Evolutionary conservation across 2,888 invertebrate species (phyloP), one percentile per base, ranked within the genome.

Genomic region (Venusia cambrica): DNA sequence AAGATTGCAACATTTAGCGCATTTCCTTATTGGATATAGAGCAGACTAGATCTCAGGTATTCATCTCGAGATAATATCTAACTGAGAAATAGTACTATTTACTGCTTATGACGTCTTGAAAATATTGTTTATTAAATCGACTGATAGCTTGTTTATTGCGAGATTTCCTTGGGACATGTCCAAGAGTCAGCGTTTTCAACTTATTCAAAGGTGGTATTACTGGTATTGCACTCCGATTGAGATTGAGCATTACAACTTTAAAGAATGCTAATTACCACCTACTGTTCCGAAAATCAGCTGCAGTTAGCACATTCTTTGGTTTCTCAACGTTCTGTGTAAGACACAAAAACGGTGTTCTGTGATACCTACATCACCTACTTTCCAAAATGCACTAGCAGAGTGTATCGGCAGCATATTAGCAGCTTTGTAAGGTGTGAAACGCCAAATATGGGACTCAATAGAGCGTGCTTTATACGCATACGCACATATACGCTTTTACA

Each of bases 31-130:
- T 54, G 46, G 31, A 45, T 39, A 45, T 39, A 27, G 40, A 31
- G 26, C 36, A 28, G 27, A 22, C 21, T 25, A 37, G 38, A 31
- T 39, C 32, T 36, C 17, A 22, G 40, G 14, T 44, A 47, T 47
- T 35, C 38, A 41, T 37, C 20, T 21, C 17, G 29, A 44, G 48
- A 48, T 48, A 20, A 36, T 26, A 51, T 45, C 46, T 40, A 37
- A 35, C 62, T 68, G 62, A 65, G 62, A 66, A 70, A 72, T 65
- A 54, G 50, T 48, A 47, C 58, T 54, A 52, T 59, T 62, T 69
- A 72, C 62, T 67, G 62, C 57, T 60, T 52, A 58, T 62, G 71
- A 69, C 70, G 62, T 61, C 62, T 59, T 68, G 65, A 62, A 67
- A 63, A 59, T 42, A 38, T 54, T 51, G 61, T 68, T 68, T 70